phyloP scores from a whole-genome alignment of 2,113 vertebrate genomes.

The Ailuropoda melanoleuca region DNA sequence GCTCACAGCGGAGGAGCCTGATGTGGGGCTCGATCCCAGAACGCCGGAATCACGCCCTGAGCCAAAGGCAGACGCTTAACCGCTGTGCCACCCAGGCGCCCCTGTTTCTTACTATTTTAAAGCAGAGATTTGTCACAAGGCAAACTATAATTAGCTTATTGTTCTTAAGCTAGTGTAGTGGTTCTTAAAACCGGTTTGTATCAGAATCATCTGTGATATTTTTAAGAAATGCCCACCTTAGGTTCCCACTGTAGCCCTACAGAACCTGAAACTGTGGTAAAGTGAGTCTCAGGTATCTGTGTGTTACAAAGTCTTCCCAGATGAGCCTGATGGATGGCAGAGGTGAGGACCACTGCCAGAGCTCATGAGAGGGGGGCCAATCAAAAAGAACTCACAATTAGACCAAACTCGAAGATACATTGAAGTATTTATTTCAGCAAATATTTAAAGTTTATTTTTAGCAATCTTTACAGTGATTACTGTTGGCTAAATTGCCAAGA shows the following conservation, averaged over 20 bases:
- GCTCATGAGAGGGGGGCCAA: not conserved
- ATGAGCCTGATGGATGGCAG: not conserved
- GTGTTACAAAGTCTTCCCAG: not conserved
- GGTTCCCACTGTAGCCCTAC: accelerated
- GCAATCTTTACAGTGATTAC: not conserved
- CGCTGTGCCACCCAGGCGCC: too few species aligned
- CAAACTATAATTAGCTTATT: not conserved
- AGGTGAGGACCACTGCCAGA: not conserved
- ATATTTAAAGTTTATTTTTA: not conserved
- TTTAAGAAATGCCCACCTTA: not conserved
- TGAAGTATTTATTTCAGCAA: not conserved
- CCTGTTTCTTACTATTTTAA: not conserved
- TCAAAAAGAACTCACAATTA: not conserved
- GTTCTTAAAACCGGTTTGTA: not conserved
- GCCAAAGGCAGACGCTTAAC: too few species aligned
- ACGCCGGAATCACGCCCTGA: too few species aligned
- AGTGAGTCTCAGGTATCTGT: not conserved
- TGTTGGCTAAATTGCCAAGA: not conserved
- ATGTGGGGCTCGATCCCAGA: too few species aligned
- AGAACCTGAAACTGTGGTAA: not conserved
- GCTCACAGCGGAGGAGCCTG: too few species aligned
- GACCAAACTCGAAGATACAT: not conserved
- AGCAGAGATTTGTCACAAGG: not conserved
- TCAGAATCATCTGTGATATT: not conserved
- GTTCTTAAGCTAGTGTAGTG: not conserved